A percentile compares a stretch with the other conserved stretches of the same genome.
phyloP scores from a whole-genome alignment of 2,797 vertebrate genomes.

The Phrynocephalus vlangalii region DNA sequence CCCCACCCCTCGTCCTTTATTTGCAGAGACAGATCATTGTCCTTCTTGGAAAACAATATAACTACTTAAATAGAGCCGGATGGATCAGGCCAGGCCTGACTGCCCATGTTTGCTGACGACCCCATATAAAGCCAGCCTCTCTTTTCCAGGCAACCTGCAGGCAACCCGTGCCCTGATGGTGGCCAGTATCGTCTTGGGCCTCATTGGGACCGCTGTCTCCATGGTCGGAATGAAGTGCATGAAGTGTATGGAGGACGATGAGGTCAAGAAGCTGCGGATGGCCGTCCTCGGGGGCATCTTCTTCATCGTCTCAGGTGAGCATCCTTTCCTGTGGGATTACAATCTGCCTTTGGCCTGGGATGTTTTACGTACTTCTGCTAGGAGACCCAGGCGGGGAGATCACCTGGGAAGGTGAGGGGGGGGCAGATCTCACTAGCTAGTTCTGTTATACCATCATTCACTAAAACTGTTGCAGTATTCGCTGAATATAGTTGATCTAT shows the following conservation, averaged over 20 bases:
- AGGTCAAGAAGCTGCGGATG: slow-evolving; percentile 82
- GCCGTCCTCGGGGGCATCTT: slow-evolving; percentile 84
- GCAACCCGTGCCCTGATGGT: slow-evolving; percentile 87
- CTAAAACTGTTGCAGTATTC: too few species aligned
- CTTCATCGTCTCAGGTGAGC: slow-evolving; percentile 86
- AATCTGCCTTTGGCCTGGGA: accelerated
- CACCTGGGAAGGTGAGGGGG: not conserved
- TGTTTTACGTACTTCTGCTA: not conserved
- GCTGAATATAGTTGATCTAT: too few species aligned
- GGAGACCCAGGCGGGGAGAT: not conserved
- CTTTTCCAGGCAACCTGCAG: slow-evolving; percentile 82
- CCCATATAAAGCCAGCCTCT: not conserved
- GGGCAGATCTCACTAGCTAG: too few species aligned
- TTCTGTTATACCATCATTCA: too few species aligned
- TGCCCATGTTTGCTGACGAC: not conserved
- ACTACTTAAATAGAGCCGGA: too few species aligned
- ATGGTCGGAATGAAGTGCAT: slow-evolving; percentile 92
- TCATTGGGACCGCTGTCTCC: slow-evolving; percentile 81
- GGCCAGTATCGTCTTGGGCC: slow-evolving; percentile 83
- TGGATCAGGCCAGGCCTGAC: too few species aligned
- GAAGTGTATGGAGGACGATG: slow-evolving; percentile 85
- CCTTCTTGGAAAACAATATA: too few species aligned
- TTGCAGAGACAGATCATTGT: too few species aligned
- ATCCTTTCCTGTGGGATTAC: not conserved
- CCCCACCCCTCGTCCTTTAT: too few species aligned